Evolutionary conservation across 2,113 vertebrate genomes (phyloP).

Genomic region (Rutilus rutilus): DNA sequence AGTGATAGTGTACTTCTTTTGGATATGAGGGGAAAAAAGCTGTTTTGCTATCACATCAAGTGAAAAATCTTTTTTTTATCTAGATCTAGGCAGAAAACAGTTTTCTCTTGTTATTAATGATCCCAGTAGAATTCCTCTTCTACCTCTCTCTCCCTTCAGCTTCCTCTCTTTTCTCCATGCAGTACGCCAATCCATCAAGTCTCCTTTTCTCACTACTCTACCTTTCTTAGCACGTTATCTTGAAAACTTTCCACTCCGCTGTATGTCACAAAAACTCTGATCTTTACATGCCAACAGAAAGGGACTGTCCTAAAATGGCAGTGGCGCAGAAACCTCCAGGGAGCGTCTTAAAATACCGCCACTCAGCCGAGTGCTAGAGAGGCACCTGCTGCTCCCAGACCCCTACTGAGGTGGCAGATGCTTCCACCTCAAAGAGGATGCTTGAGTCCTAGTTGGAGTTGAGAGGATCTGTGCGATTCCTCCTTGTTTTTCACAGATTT

Average conservation of each 20-base stretch:
- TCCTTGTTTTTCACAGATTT: neutral
- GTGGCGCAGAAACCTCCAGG: slow-evolving; percentile 47
- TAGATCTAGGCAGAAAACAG: slow-evolving; percentile 21
- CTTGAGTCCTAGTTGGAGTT: slow-evolving; percentile 36
- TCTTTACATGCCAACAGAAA: slow-evolving; percentile 53
- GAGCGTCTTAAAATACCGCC: slow-evolving; percentile 63
- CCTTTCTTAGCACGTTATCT: slow-evolving; percentile 23
- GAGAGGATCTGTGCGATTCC: slow-evolving; percentile 28
- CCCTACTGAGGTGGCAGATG: slow-evolving; percentile 66
- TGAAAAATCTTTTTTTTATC: slow-evolving; percentile 9
- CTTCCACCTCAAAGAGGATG: slow-evolving; percentile 43
- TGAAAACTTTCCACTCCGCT: slow-evolving; percentile 47
- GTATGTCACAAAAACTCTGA: slow-evolving; percentile 51
- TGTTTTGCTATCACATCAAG: slow-evolving; percentile 22
- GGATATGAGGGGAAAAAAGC: neutral
- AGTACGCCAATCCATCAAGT: neutral
- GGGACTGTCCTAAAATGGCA: slow-evolving; percentile 54
- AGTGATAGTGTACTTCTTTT: neutral
- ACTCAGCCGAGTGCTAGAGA: slow-evolving; percentile 52
- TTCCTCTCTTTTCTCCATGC: neutral
- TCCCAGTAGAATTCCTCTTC: neutral
- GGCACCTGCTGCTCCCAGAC: slow-evolving; percentile 62
- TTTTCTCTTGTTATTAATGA: slow-evolving; percentile 27
- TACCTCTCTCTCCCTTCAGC: neutral
- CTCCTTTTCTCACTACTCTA: slow-evolving; percentile 9